Base-by-base conservation (phyloP, 2,797 vertebrate genomes). In the Halcyon smyrnensis region DNA sequence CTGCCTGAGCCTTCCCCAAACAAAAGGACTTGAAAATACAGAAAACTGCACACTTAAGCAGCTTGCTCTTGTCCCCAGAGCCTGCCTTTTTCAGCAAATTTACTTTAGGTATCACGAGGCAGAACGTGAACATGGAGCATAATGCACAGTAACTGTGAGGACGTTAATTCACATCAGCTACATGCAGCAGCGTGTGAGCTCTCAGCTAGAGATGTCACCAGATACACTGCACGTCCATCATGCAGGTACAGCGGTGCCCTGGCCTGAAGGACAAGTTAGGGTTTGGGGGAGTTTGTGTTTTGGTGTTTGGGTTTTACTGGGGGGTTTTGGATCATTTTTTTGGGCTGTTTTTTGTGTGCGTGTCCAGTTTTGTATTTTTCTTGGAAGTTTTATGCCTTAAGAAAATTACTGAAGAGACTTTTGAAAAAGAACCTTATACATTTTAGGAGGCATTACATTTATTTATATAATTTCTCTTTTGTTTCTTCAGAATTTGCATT, bases 21-120 rank as follows among this genome's bases (percentile, higher is more conserved):
- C 20, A 20, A 57, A 75, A 71, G 25, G 23, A 15, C 13, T 30
- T 25, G 23, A n/a, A 76, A 59, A 34, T 19, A 34, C 21, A 50
- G 16, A 64, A 51, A 73, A 18, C 9, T 0, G 2, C 41, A 34
- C 12, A 39, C 18, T n/a, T 14, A 1, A 0, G 46, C 59, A 75
- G 21, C 21, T 8, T 45, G 21, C 64, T 74, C 12, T 59, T 24
- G 12, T 53, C 20, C n/a, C 74, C 15, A 53, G 9, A 50, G 11
- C 14, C 19, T n/a, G 3, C 2, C n/a, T 48, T 53, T 64, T 6
- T 20, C 7, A 78, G 34, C n/a, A 56, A 56, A 62, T 53, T 34
- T 8, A 56, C 25, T n/a, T 41, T 1, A 45, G 53, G 24, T 30
- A 57, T 30, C 37, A 28, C 25, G 70, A 77, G 41, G 5, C 73